Conservation (phyloP, 1,140 invertebrate species). For the Phenacoccus solenopsis region DNA sequence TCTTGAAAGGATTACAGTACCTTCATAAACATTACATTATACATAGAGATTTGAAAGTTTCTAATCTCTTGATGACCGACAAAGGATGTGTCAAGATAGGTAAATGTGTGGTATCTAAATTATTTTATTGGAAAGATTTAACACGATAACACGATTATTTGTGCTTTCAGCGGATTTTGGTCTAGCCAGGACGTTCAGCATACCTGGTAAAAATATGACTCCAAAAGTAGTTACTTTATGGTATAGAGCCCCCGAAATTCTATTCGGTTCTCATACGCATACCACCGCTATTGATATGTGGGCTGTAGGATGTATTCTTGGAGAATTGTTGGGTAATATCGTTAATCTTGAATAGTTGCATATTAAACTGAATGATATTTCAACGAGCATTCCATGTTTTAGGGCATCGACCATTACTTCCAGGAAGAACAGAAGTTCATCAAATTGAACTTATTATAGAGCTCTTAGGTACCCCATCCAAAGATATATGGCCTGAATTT, state of each 20-base stretch:
- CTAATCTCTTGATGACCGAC: slow-evolving; percentile 90
- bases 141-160: slow-evolving; percentile 19
- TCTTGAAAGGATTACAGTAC: slow-evolving; percentile 81
- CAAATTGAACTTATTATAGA: slow-evolving; percentile 91
- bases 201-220: slow-evolving; percentile 73
- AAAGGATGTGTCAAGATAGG: slow-evolving; percentile 93
- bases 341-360: neutral
- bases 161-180: slow-evolving; percentile 80
- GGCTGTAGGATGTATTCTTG: slow-evolving; percentile 81
- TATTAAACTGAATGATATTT: neutral
- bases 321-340: slow-evolving; percentile 42
- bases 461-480: slow-evolving; percentile 86
- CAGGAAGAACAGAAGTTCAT: slow-evolving; percentile 78
- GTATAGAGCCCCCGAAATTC: slow-evolving; percentile 93
- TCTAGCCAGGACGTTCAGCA: slow-evolving; percentile 77
- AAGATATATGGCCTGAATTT: slow-evolving; percentile 92
- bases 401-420: slow-evolving; percentile 80
- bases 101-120: too few species aligned
- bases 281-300: slow-evolving; percentile 97
- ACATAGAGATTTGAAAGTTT: slow-evolving; percentile 91
- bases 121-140: slow-evolving; percentile 19
- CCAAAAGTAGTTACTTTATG: slow-evolving; percentile 93
- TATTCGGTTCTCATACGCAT: slow-evolving; percentile 78
- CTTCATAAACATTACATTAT: slow-evolving; percentile 89
- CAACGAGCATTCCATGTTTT: too few species aligned